A percentile compares a stretch with the other conserved stretches of the same genome.
phyloP scores from a whole-genome alignment of 23 tunicate species.

The Botrylloides violaceus region DNA sequence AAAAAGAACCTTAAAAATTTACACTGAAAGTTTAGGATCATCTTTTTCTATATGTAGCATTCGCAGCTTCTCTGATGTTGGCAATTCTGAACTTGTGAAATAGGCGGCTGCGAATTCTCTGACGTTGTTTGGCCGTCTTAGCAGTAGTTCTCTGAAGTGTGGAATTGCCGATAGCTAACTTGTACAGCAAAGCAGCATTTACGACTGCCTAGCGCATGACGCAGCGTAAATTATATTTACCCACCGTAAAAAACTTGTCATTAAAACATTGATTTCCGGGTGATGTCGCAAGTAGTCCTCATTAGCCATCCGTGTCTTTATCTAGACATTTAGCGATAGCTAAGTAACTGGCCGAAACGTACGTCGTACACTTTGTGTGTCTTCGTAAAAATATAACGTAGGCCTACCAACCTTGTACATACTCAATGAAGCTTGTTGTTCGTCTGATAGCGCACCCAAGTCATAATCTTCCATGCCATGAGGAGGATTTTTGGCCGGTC shows the following conservation, averaged over 20 bases:
- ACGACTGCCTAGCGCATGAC: too few species aligned
- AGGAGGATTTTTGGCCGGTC: slow-evolving; percentile 59
- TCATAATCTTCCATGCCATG: slow-evolving; percentile 78
- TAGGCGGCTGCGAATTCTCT: slow-evolving; percentile 82
- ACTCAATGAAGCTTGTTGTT: slow-evolving; percentile 59
- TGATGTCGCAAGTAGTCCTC: slow-evolving; percentile 67
- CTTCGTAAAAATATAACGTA: too few species aligned
- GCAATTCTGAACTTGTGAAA: slow-evolving; percentile 62
- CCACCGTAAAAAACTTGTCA: slow-evolving; percentile 49
- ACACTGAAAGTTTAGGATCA: neutral
- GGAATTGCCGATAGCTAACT: too few species aligned
- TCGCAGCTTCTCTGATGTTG: slow-evolving; percentile 29
- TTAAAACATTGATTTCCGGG: slow-evolving; percentile 69
- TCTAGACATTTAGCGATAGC: slow-evolving; percentile 16
- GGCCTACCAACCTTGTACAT: slow-evolving; percentile 42
- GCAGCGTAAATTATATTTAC: too few species aligned
- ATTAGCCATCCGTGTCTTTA: slow-evolving; percentile 61
- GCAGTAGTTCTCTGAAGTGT: slow-evolving; percentile 56
- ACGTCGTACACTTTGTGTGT: too few species aligned
- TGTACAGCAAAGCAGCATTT: too few species aligned
- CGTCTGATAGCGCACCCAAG: slow-evolving; percentile 61
- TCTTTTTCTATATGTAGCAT: slow-evolving; percentile 13
- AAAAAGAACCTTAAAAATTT: too few species aligned
- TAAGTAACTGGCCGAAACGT: too few species aligned
- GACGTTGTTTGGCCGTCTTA: slow-evolving; percentile 55